Conservation (phyloP, 2,113 vertebrate genomes). For the Raja brachyura region DNA sequence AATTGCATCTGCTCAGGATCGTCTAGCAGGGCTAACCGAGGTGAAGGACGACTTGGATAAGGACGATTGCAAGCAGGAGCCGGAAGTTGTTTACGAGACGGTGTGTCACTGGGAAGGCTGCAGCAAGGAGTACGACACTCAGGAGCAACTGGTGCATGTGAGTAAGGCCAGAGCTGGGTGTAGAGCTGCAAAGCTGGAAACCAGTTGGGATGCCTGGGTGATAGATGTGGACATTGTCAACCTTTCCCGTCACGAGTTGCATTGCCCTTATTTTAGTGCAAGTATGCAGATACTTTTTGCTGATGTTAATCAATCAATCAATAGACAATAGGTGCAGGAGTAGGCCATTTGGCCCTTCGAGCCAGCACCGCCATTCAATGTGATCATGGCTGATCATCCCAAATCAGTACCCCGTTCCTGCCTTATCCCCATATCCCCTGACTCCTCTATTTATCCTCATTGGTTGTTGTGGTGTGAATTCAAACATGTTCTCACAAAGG, state of each 20-base stretch:
- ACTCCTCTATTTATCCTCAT: too few species aligned
- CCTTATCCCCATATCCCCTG: too few species aligned
- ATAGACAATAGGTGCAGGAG: too few species aligned
- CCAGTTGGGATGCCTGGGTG: not conserved
- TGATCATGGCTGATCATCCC: too few species aligned
- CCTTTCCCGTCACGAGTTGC: not conserved
- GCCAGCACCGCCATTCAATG: too few species aligned
- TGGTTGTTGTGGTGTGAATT: not conserved
- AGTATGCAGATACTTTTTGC: not conserved
- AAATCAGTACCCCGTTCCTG: too few species aligned
- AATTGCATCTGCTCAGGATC: constrained; percentile 63
- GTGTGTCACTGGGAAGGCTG: constrained; percentile 97
- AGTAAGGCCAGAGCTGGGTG: constrained; percentile 49
- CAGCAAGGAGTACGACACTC: constrained; percentile 86
- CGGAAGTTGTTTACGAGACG: constrained; percentile 90
- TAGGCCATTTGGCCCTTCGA: too few species aligned
- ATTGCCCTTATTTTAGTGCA: not conserved
- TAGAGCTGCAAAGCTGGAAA: not conserved
- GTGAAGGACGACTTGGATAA: constrained; percentile 92
- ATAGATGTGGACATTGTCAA: too few species aligned
- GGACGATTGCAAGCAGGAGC: constrained; percentile 93
- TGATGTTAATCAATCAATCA: too few species aligned
- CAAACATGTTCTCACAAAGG: too few species aligned
- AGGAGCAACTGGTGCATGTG: constrained; percentile 95
- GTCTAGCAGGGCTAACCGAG: constrained; percentile 64